These are phyloP conservation scores for Nyctibius grandis DNA, from an alignment of 2,797 vertebrate species.

Conservation along the genomic window DNA sequence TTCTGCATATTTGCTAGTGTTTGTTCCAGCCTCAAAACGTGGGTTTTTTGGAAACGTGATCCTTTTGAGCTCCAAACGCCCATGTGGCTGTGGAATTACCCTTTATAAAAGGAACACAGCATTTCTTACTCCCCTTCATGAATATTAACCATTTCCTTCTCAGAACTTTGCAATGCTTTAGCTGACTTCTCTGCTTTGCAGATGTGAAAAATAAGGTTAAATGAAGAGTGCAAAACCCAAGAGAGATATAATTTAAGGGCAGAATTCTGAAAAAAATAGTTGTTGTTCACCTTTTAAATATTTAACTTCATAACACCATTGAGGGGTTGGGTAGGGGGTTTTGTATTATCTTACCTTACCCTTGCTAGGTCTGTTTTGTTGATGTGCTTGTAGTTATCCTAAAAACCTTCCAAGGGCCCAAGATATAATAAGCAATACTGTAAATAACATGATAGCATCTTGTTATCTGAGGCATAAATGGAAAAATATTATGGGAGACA, in stretches of 20 bases:
- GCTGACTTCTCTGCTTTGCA: background rate
- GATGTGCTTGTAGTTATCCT: background rate
- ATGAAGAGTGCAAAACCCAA: background rate
- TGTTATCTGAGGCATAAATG: background rate
- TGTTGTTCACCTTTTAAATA: background rate
- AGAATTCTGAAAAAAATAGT: background rate
- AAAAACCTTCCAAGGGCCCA: background rate
- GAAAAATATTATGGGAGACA: background rate
- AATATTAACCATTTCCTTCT: background rate
- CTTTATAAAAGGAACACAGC: background rate
- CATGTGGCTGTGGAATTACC: background rate
- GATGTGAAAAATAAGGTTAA: background rate
- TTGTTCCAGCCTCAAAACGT: background rate
- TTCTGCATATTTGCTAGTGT: background rate
- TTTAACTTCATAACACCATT: background rate
- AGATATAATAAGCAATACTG: background rate
- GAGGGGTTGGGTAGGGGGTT: accelerated
- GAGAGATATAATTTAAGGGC: background rate
- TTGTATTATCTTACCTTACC: background rate
- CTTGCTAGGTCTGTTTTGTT: background rate
- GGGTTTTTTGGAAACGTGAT: background rate
- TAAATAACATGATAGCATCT: background rate
- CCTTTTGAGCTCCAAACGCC: background rate
- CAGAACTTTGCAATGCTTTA: background rate
- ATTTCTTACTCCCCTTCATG: background rate